Evolutionary conservation across 2,113 vertebrate species (phyloP).

Genomic region (Phasianus colchicus): DNA sequence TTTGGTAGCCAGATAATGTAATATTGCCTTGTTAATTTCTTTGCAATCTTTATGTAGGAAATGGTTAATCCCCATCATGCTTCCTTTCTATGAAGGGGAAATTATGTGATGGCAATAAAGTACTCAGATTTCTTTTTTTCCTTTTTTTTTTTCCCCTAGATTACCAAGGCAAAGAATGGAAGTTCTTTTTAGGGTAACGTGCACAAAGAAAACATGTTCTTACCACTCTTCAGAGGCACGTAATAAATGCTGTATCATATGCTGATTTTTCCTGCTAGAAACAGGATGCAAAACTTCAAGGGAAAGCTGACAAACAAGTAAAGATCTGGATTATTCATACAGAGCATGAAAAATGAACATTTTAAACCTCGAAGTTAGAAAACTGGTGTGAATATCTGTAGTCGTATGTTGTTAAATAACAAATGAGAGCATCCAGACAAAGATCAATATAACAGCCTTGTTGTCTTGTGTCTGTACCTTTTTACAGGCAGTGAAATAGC

Average conservation of each 20-base stretch:
- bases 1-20: not conserved
- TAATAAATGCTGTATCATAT: not conserved
- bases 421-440: not conserved
- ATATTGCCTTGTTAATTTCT: not conserved
- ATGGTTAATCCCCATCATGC: not conserved
- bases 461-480: not conserved
- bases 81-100: not conserved
- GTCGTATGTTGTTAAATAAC: not conserved
- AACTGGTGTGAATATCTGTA: not conserved
- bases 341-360: not conserved
- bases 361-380: not conserved
- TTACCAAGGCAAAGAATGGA: not conserved
- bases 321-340: not conserved
- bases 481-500: conserved; percentile 4
- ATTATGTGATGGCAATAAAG: not conserved
- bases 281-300: not conserved
- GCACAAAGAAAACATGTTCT: rapidly evolving
- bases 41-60: not conserved
- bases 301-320: not conserved
- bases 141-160: not conserved
- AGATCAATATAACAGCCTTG: not conserved
- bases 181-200: not conserved
- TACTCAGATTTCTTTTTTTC: not conserved
- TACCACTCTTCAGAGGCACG: not conserved
- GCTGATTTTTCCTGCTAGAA: not conserved